Conservation (phyloP, 2,113 vertebrate species). For the Oenanthe oenanthe region DNA sequence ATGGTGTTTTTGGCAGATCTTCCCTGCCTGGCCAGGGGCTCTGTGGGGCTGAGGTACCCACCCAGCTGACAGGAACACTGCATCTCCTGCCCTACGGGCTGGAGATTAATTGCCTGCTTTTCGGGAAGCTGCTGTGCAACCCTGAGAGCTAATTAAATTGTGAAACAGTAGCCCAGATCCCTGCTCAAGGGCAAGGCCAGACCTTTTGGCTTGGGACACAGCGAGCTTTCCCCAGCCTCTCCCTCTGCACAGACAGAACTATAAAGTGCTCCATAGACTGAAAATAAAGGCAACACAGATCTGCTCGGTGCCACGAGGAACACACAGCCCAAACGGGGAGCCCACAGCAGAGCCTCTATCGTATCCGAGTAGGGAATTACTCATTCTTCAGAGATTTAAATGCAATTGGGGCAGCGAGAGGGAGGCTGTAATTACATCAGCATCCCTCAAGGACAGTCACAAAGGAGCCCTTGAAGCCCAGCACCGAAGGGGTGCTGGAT, state of each 20-base stretch:
- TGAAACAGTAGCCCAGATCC: constrained; percentile 36
- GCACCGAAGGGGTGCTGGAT: not conserved
- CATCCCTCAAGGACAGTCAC: not conserved
- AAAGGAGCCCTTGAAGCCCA: not conserved
- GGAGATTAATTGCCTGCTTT: constrained; percentile 1
- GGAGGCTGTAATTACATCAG: constrained; percentile 23
- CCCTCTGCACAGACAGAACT: not conserved
- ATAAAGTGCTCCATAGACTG: fast-evolving
- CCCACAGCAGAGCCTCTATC: not conserved
- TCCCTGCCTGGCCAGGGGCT: not conserved
- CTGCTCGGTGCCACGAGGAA: not conserved
- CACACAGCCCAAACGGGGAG: not conserved
- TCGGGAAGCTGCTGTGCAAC: constrained; percentile 6
- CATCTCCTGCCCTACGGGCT: constrained; percentile 12
- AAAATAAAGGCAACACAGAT: not conserved
- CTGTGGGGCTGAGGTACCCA: not conserved
- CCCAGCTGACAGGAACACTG: not conserved
- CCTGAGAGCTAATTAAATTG: constrained; percentile 26
- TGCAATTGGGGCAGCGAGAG: not conserved
- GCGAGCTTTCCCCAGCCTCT: not conserved
- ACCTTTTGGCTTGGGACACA: not conserved
- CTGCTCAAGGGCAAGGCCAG: constrained; percentile 38
- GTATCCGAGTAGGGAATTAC: constrained; percentile 10
- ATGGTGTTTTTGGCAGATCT: not conserved
- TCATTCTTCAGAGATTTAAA: constrained; percentile 42